Base-by-base conservation (phyloP, 1,140 invertebrate genomes). In the Melitaea cinxia region DNA sequence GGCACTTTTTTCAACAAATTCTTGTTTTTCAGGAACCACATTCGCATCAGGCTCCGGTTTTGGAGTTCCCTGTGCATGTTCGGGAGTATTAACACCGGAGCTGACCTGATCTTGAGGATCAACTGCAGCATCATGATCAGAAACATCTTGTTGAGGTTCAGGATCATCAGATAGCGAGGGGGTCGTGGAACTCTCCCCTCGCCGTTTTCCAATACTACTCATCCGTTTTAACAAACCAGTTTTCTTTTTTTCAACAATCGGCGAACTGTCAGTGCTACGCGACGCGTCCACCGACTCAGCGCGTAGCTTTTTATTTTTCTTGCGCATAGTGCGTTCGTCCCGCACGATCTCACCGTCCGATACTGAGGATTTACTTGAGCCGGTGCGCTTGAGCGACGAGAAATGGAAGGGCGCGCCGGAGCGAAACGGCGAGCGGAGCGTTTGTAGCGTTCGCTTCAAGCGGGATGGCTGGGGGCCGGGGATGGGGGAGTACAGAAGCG, bases 281-380 rank as follows among this genome's bases (percentile, higher is more conserved):
- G 87, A 82, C 14, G 78, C 82, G 69, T 68, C 69, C 24, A 73
- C 71, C 56, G 80, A 72, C 69, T 83, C 82, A 52, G 77, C 73
- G 60, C 83, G 83, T 54, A 73, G 65, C 68, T 88, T 90, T 73
- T 88, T 90, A 65, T 81, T 85, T 65, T 85, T 85, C 75, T 87
- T 90, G 69, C 85, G 88, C 85, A 88, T 90, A 75, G 78, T 88
- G 85, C 85, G 84, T 80, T 83, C 85, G 84, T 79, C 74, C 60
- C 84, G 82, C 72, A 73, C 71, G 80, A 81, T 80, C 68, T 86
- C 85, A 60, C 81, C 72, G 78, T 88, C 88, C 80, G 85, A 88
- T 68, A 73, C 83, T 73, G 79, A 80, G 68, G 84, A 83, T 67
- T 86, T 88, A 65, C 69, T 73, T 61, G 87, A 88, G 58, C 82